These are phyloP conservation scores for Anadara kagoshimensis DNA, from an alignment of 1,140 invertebrate genomes.

Conservation along the genomic window DNA sequence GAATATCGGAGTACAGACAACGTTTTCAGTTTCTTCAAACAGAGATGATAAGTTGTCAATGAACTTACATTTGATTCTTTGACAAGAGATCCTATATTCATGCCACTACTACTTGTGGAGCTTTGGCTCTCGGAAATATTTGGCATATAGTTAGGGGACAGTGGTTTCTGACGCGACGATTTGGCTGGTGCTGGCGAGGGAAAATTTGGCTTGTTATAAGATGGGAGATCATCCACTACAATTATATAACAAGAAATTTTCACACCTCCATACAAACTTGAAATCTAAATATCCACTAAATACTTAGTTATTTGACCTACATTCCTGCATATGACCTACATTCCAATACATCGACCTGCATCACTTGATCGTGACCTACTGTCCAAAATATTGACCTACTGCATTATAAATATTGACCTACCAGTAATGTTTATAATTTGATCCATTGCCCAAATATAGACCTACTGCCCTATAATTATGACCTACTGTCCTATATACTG, in stretches of 20 bases:
- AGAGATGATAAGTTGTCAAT: no score
- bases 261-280: not conserved
- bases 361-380: not conserved
- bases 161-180: not conserved
- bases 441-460: no score
- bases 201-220: conserved; percentile 21
- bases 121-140: no score
- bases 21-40: no score
- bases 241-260: not conserved
- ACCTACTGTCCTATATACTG: no score
- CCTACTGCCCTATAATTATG: no score
- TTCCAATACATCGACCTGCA: not conserved
- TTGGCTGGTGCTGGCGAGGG: conserved; percentile 6
- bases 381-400: not conserved
- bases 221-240: conserved; percentile 23
- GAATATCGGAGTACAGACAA: no score
- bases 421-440: no score
- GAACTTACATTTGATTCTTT: no score
- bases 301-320: not conserved
- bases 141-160: no score
- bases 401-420: not conserved
- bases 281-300: not conserved
- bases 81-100: no score
- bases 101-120: no score
- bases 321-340: not conserved